Evolutionary conservation across 2,888 invertebrate genomes (phyloP), one percentile per base, ranked within the genome.

Genomic region (Aleiodes leptofemur): DNA sequence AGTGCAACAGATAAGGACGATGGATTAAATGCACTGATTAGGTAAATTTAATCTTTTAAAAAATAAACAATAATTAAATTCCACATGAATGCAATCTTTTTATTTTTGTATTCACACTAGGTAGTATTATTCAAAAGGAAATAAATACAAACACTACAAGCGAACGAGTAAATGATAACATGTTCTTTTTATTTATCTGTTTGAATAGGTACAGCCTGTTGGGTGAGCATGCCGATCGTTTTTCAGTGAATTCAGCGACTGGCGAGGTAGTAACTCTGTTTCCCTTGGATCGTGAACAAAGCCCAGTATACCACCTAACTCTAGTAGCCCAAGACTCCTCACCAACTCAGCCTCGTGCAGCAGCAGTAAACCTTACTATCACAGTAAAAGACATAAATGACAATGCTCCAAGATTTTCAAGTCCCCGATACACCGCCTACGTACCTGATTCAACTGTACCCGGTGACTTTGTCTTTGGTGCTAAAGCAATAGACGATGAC

Each of bases 241-340:
- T 98, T 89, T 90, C 91, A 78, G 95, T 98, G 72, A 92, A 97
- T 87, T 91, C 94, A 7, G 92, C 93, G 53, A 94, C 95, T 0
- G 98, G 98, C 0, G 91, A 94, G 72, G 94, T 98, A 77, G 92
- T 92, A 6, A 96, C 96, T 0, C 92, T 93, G 76, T 91, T 91
- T 6, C 91, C 93, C 7, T 90, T 97, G 73, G 97, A 97, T 86
- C 92, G 97, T 73, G 97, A 97, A 90, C 94, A 95, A 82, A 93
- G 92, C 78, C 91, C 94, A 70, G 90, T 92, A 1, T 97, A 97
- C 87, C 94, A 94, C 86, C 90, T 98, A 78, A 95, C 95, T 1
- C 91, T 97, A 16, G 95, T 96, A 91, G 97, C 97, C 1, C 95
- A 95, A 88, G 97, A 97, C 89, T 96, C 95, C 77, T 96, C 96